Conservation (phyloP, 2,888 invertebrate genomes). For the Leucoma salicis region DNA sequence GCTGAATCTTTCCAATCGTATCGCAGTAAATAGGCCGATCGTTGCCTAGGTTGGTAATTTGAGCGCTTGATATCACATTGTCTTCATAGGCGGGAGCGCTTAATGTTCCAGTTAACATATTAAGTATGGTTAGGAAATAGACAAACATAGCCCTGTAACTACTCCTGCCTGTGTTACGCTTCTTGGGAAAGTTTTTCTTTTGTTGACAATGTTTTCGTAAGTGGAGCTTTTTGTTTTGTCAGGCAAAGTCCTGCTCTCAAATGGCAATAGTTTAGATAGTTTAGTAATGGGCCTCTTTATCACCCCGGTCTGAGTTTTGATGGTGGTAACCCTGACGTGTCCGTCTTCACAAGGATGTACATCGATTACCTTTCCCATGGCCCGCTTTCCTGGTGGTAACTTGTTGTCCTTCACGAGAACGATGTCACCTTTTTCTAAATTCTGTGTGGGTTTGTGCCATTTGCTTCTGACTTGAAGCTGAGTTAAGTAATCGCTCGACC, state of each 20-base stretch:
- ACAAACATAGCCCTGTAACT: not conserved
- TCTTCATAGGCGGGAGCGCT: not conserved
- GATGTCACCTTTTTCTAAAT: not conserved
- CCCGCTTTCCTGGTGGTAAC: too few relatives aligned
- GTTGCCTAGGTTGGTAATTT: not conserved
- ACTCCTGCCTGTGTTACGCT: constrained; percentile 1
- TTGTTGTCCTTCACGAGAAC: not conserved
- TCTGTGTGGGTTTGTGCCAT: constrained; percentile 8
- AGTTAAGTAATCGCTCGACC: constrained; percentile 6
- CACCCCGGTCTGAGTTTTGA: too few relatives aligned
- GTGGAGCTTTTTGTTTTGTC: too few relatives aligned
- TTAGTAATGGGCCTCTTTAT: too few relatives aligned
- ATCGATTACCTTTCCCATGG: too few relatives aligned
- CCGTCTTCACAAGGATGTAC: too few relatives aligned
- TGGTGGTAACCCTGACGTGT: too few relatives aligned
- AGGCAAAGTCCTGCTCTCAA: too few relatives aligned
- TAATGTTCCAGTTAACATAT: not conserved
- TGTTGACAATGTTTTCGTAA: too few relatives aligned
- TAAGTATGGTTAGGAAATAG: not conserved
- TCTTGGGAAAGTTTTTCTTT: too few relatives aligned
- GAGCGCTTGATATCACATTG: not conserved
- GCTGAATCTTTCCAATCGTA: constrained; percentile 5
- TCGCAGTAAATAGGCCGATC: constrained; percentile 9
- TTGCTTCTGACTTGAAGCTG: constrained; percentile 7
- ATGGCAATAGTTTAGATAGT: too few relatives aligned